phyloP scores from a whole-genome alignment of 2,797 vertebrate species.

The Hypotaenidia okinawae region DNA sequence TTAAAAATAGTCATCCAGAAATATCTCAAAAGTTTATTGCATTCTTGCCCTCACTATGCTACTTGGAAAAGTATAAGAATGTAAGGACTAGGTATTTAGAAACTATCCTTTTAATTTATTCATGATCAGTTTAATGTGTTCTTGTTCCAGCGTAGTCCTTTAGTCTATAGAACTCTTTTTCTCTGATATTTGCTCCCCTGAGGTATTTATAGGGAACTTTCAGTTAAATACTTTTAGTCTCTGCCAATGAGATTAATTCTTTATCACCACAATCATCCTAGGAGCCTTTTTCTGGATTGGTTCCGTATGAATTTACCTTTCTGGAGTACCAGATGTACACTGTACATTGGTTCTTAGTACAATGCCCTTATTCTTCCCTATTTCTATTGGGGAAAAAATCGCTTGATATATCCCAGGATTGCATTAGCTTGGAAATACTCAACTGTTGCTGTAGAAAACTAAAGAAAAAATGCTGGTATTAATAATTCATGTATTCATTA shows the following conservation, averaged over 20 bases:
- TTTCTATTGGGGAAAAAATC: not conserved
- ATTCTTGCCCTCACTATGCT: not conserved
- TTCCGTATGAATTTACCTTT: not conserved
- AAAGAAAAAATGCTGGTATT: constrained; percentile 3
- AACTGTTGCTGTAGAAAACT: not conserved
- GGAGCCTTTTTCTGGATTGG: not conserved
- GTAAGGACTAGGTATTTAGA: not conserved
- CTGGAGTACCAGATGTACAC: not conserved
- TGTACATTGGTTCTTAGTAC: not conserved
- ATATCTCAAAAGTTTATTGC: not conserved
- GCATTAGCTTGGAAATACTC: not conserved
- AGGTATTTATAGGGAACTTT: not conserved
- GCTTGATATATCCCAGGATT: not conserved
- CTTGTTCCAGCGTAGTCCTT: not conserved
- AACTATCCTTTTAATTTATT: not conserved
- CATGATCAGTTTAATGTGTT: not conserved
- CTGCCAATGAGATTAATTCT: not conserved
- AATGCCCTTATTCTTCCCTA: not conserved
- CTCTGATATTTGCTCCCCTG: not conserved
- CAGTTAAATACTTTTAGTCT: not conserved
- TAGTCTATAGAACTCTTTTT: not conserved
- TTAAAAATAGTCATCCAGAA: not conserved
- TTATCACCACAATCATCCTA: not conserved
- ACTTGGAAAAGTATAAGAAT: not conserved
- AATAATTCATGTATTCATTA: constrained; percentile 41